Percentiles rank a stretch among this genome's conserved stretches.
phyloP scores from a whole-genome alignment of 2,797 vertebrate genomes.

The Platalea minor region DNA sequence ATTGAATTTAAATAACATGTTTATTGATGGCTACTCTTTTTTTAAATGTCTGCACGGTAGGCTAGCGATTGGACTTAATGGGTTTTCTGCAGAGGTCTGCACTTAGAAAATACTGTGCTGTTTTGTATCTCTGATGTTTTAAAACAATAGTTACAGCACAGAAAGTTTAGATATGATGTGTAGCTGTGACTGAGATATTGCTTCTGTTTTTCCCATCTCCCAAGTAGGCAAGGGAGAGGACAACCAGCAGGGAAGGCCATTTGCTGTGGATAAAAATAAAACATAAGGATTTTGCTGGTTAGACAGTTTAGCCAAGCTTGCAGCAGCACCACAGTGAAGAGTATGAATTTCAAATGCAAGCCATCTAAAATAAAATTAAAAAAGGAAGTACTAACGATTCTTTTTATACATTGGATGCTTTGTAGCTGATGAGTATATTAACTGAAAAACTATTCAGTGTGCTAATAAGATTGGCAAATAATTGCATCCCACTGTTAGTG shows the following conservation, averaged over 20 bases:
- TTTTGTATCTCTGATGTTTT: background rate
- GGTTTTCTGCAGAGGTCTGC: background rate
- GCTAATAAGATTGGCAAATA: background rate
- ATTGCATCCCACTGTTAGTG: background rate
- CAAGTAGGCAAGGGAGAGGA: background rate
- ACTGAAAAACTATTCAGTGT: background rate
- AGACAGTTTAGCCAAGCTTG: background rate
- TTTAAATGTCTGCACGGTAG: background rate
- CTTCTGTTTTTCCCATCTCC: background rate
- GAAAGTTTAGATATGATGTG: background rate
- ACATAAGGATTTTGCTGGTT: background rate
- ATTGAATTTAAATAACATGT: conserved; percentile 52
- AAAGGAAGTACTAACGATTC: fast-evolving
- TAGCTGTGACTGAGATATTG: background rate
- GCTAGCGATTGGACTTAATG: background rate
- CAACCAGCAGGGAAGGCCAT: background rate
- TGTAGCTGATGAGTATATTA: background rate
- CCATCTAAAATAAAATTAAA: background rate
- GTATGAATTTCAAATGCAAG: background rate
- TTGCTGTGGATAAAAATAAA: background rate
- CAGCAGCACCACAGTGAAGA: background rate
- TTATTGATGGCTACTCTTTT: conserved; percentile 1
- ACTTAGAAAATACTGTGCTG: background rate
- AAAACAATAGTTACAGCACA: background rate
- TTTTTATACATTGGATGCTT: background rate